Conservation (phyloP, 2,113 vertebrate genomes). For the Cryptotis parvus region DNA sequence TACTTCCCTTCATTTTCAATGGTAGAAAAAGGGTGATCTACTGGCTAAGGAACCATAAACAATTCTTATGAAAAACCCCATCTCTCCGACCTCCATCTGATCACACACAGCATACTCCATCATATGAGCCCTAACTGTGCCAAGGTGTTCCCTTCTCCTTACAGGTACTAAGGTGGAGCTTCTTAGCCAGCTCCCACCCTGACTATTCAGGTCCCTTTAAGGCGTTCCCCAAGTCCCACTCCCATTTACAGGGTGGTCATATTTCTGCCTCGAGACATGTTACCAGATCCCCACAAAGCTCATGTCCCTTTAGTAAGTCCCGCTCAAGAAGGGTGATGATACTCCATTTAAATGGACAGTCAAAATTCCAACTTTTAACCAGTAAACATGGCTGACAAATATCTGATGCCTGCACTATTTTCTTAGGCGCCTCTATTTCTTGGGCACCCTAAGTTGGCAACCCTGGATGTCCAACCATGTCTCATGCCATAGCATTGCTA, state of each 20-base stretch:
- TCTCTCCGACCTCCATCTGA: background rate
- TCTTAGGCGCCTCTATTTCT: background rate
- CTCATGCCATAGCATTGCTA: background rate
- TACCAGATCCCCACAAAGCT: background rate
- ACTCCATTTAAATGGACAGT: slow-evolving; percentile 14
- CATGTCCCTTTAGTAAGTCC: background rate
- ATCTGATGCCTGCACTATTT: slow-evolving; percentile 9
- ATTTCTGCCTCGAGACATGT: background rate
- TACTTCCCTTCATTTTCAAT: background rate
- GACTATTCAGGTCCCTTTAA: background rate
- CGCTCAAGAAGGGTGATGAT: background rate
- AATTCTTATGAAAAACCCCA: background rate
- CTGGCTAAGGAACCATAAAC: slow-evolving; percentile 19
- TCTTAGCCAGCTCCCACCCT: background rate
- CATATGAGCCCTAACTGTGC: background rate
- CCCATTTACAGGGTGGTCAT: background rate
- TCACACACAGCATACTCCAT: background rate
- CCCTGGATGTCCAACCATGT: too few relatives aligned
- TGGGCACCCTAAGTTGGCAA: too few relatives aligned
- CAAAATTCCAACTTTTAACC: slow-evolving; percentile 40
- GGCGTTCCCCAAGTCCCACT: background rate
- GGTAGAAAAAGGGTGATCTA: background rate
- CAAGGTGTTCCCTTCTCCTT: background rate
- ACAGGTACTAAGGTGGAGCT: background rate
- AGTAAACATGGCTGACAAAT: slow-evolving; percentile 12